phyloP scores from a whole-genome alignment of 2,888 invertebrate species.

The Cephonodes hylas region DNA sequence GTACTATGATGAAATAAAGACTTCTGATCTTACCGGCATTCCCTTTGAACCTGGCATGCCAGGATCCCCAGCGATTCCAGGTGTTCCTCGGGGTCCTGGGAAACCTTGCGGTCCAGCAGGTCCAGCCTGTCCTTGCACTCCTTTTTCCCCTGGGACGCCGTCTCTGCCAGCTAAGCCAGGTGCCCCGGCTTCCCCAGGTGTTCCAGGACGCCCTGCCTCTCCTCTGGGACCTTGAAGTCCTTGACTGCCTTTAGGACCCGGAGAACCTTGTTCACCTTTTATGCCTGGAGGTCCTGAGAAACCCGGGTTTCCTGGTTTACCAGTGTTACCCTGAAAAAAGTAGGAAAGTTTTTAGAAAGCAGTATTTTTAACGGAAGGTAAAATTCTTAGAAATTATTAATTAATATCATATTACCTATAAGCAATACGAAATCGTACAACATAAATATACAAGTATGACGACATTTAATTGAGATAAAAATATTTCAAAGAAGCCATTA shows the following conservation, averaged over 20 bases:
- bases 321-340: conserved; percentile 84
- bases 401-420: too few species aligned
- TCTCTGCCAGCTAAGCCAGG: conserved; percentile 89
- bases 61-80: conserved; percentile 87
- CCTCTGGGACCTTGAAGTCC: conserved; percentile 91
- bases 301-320: conserved; percentile 92
- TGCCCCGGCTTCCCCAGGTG: conserved; percentile 88
- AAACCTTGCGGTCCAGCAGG: conserved; percentile 89
- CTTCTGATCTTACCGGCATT: conserved; percentile 83
- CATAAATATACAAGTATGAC: too few species aligned
- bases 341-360: background rate
- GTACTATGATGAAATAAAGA: too few species aligned
- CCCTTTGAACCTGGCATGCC: conserved; percentile 90
- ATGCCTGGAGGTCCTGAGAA: conserved; percentile 90
- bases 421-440: too few species aligned
- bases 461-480: background rate
- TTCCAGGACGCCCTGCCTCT: conserved; percentile 89
- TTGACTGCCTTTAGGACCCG: conserved; percentile 90
- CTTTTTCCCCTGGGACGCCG: conserved; percentile 90
- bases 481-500: conserved; percentile 50
- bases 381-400: too few species aligned
- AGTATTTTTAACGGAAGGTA: too few species aligned
- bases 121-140: conserved; percentile 87
- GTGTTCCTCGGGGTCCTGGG: conserved; percentile 89
- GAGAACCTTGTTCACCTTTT: conserved; percentile 89